Conservation (phyloP, 1,140 invertebrate species). For the Radopholus similis region DNA sequence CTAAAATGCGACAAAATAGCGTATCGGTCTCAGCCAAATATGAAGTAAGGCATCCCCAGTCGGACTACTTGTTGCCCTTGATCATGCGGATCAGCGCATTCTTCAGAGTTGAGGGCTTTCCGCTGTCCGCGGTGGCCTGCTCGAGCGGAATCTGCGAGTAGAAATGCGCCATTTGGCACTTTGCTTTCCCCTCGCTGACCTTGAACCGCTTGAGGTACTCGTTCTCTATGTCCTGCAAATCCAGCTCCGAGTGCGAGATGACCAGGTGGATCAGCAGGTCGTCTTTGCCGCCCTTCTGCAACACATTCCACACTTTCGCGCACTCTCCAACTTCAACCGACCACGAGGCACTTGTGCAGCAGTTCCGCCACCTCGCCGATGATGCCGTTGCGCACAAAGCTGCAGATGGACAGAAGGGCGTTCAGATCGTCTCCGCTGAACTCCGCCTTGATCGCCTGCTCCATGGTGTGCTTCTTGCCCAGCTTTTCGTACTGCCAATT, state of each 20-base stretch:
- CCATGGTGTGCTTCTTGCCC: constrained; percentile 72
- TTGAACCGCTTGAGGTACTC: constrained; percentile 14
- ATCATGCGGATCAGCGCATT: constrained; percentile 10
- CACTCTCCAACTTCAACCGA: not conserved
- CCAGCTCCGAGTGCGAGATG: constrained; percentile 12
- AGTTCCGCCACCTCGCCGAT: constrained; percentile 12
- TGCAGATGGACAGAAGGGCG: constrained; percentile 70
- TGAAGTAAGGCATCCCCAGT: too few species aligned
- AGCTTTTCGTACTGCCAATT: constrained; percentile 61
- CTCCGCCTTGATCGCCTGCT: constrained; percentile 79
- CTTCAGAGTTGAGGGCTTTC: constrained; percentile 7
- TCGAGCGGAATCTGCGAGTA: constrained; percentile 13
- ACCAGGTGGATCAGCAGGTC: constrained; percentile 10
- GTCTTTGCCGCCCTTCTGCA: constrained; percentile 14
- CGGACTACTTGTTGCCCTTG: constrained; percentile 19
- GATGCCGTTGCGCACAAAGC: constrained; percentile 16
- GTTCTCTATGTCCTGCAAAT: constrained; percentile 9
- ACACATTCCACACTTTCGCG: not conserved
- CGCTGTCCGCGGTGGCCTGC: constrained; percentile 6
- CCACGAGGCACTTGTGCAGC: constrained; percentile 12
- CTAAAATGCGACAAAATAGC: too few species aligned
- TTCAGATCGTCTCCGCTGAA: constrained; percentile 79
- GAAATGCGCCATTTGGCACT: not conserved
- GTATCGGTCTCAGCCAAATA: too few species aligned
- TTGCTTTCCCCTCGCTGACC: not conserved